Base-by-base conservation (phyloP, 2,888 invertebrate genomes). In the Agrilus mali region DNA sequence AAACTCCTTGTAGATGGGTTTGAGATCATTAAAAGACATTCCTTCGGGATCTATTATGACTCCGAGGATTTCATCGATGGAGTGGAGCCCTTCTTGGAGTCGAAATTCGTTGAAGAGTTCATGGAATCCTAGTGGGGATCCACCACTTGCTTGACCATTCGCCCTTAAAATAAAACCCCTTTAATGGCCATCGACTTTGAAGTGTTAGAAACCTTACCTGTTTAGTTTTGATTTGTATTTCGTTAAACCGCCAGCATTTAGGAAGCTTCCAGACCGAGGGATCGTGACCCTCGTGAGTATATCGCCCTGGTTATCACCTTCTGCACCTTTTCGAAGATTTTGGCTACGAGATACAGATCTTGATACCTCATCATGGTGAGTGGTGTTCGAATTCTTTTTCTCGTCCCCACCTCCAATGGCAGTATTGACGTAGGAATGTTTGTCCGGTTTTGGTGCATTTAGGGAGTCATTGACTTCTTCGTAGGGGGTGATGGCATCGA, bases 11-110 rank as follows among this genome's bases (percentile, higher is more conserved):
- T 92, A 90, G 49, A 90, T 84, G 36, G 90, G 90, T 64, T 89
- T 89, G 47, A 92, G 72, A 59, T 90, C 89, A 68, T 90, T 90
- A 65, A 89, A 90, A 43, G 88, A 88, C 89, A 90, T 90, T 46
- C 90, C 90, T 63, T 90, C 87, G 32, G 88, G 82, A 65, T 89
- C 86, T 55, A 92, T 87, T 60, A 92, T 90, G 59, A 86, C 85
- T 57, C 82, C 85, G 40, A 92, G 72, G 55, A 88, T 88, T 57
- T 88, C 88, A 60, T 90, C 89, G 68, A 89, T 78, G 44, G 86
- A 88, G 60, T 86, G 85, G 41, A 89, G 74, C 57, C 88, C 88
- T 69, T 89, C 89, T 67, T 89, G 87, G 57, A 86, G 78, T 55
- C 86, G 78, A 59, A 88, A 84, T 70, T 88, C 88, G 64, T 86